Percentiles rank a stretch among this genome's conserved stretches.
Conservation (phyloP, 2,888 invertebrate genomes). For the Luperina nickerlii region DNA sequence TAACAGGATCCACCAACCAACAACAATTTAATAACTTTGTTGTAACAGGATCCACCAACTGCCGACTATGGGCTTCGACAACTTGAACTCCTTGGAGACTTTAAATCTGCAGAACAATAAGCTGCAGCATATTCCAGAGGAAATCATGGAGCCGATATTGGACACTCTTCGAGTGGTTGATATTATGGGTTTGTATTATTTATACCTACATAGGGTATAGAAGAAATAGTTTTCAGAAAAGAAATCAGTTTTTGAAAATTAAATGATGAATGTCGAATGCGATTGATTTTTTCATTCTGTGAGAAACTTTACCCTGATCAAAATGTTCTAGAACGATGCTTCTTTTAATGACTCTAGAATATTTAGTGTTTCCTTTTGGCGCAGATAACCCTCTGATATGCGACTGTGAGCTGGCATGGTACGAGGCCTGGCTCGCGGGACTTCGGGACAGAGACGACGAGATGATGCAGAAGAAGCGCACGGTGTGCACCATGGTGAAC, state of each 20-base stretch:
- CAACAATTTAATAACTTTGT: slow-evolving; percentile 56
- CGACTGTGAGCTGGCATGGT: slow-evolving; percentile 97
- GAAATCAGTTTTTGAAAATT: neutral
- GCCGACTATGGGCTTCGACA: slow-evolving; percentile 96
- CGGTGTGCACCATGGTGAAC: slow-evolving; percentile 94
- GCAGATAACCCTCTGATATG: slow-evolving; percentile 97
- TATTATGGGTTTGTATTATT: slow-evolving; percentile 93
- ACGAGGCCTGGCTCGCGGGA: slow-evolving; percentile 94
- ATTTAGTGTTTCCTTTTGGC: slow-evolving; percentile 48
- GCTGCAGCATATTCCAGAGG: slow-evolving; percentile 94
- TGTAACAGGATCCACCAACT: slow-evolving; percentile 94
- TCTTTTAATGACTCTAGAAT: neutral
- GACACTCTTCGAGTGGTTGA: slow-evolving; percentile 96
- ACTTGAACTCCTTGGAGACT: slow-evolving; percentile 96
- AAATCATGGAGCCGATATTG: slow-evolving; percentile 96
- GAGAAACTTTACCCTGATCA: neutral
- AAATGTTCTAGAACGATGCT: neutral
- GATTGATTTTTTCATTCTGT: neutral
- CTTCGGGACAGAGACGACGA: slow-evolving; percentile 95
- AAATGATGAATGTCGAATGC: neutral
- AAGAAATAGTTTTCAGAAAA: neutral
- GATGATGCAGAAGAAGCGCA: slow-evolving; percentile 96
- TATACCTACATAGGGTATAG: neutral
- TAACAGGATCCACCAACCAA: slow-evolving; percentile 94
- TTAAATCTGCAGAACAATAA: slow-evolving; percentile 97